phyloP scores from a whole-genome alignment of 1,140 invertebrate species.

The Spodoptera litura region DNA sequence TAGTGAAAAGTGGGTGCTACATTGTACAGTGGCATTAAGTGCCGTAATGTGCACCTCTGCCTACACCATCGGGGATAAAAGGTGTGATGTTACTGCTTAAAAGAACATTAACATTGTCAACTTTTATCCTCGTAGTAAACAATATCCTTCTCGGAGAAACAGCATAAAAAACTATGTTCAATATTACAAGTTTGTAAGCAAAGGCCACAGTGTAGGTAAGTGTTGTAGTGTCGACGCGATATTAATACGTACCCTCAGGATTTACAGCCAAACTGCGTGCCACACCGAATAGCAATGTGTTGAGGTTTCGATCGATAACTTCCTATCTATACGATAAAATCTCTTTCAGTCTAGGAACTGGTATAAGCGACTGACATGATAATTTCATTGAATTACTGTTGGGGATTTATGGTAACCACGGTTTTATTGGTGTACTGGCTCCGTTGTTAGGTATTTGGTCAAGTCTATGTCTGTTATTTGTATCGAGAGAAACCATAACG shows the following conservation, averaged over 20 bases:
- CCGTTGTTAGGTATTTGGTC: not conserved
- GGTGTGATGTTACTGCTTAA: no score
- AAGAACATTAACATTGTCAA: no score
- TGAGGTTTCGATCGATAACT: constrained; percentile 18
- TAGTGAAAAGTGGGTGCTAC: no score
- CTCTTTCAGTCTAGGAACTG: not conserved
- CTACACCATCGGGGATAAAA: no score
- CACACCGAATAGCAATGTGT: constrained; percentile 26
- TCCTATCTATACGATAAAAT: constrained; percentile 10
- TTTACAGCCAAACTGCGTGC: constrained; percentile 24
- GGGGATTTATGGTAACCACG: no score
- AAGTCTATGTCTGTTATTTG: not conserved
- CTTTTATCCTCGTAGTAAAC: no score
- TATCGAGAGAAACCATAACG: no score
- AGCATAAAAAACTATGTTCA: no score
- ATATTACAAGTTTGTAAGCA: not conserved
- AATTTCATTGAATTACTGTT: not conserved
- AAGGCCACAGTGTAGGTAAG: not conserved
- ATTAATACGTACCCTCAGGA: constrained; percentile 12
- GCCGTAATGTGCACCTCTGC: no score
- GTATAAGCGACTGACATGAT: not conserved
- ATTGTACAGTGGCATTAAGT: no score
- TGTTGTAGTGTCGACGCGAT: constrained; percentile 1
- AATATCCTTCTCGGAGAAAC: no score
- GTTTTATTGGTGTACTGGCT: not conserved